phyloP scores from a whole-genome alignment of 2,888 invertebrate species.

The Aromia moschata region DNA sequence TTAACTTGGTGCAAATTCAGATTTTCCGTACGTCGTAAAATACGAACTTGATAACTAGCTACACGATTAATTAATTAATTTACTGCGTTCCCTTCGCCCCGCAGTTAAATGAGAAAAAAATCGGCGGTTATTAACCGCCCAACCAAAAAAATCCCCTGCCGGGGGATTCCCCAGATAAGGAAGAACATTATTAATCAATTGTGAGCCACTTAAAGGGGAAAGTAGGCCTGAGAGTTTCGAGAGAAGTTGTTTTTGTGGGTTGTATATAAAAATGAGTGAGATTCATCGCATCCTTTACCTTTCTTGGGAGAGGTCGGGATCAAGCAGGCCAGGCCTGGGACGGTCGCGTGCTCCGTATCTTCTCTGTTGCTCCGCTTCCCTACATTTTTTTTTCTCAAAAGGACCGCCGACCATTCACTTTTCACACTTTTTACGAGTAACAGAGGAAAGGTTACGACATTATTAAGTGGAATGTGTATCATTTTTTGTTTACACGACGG shows the following conservation, averaged over 20 bases:
- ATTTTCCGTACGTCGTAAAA: not conserved
- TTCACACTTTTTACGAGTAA: constrained; percentile 33
- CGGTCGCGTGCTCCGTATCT: constrained; percentile 30
- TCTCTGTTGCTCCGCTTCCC: constrained; percentile 33
- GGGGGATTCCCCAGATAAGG: constrained; percentile 37
- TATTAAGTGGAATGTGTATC: constrained; percentile 26
- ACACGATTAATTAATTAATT: not conserved
- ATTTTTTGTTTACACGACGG: constrained; percentile 15
- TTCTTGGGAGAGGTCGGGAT: constrained; percentile 49
- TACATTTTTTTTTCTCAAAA: constrained; percentile 31
- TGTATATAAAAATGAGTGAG: constrained; percentile 50
- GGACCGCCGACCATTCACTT: constrained; percentile 30
- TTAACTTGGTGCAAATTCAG: not conserved
- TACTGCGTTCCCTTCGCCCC: not conserved
- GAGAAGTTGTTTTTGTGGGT: constrained; percentile 48
- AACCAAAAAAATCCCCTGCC: constrained; percentile 22
- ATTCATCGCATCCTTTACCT: constrained; percentile 50
- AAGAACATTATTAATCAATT: constrained; percentile 45
- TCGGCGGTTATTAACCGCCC: constrained; percentile 14
- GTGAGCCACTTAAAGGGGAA: constrained; percentile 43
- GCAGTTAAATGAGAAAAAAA: not conserved
- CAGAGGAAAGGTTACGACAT: constrained; percentile 27
- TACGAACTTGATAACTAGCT: not conserved
- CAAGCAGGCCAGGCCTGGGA: constrained; percentile 31
- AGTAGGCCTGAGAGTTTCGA: constrained; percentile 41